These are phyloP conservation scores for Nebria brevicollis DNA, from an alignment of 2,888 invertebrate species.

Conservation along the genomic window DNA sequence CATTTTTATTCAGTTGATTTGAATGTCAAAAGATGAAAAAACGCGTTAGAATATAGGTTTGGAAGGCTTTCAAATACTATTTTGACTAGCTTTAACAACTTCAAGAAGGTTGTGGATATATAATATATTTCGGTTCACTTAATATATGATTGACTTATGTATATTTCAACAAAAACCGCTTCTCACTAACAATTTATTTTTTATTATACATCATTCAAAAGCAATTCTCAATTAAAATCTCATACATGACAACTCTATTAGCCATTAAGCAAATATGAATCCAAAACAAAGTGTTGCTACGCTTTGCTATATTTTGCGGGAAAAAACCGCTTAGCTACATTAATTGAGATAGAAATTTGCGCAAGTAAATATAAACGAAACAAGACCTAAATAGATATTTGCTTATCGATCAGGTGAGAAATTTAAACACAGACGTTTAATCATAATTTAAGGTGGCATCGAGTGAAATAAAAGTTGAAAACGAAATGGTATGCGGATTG, in stretches of 20 bases:
- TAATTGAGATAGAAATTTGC: too few species aligned
- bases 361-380: too few species aligned
- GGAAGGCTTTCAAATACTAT: neutral
- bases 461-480: too few species aligned
- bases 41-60: neutral
- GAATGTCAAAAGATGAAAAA: conserved; percentile 6
- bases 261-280: neutral
- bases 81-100: conserved; percentile 1
- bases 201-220: neutral
- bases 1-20: conserved; percentile 24
- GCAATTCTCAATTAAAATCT: neutral
- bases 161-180: neutral
- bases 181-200: neutral
- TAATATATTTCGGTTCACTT: neutral
- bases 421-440: too few species aligned
- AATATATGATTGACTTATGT: neutral
- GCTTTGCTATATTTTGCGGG: too few species aligned
- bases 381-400: too few species aligned
- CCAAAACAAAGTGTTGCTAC: neutral
- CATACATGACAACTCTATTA: neutral
- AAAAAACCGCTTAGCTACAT: too few species aligned
- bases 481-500: too few species aligned
- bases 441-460: too few species aligned
- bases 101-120: neutral
- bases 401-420: too few species aligned